Base-by-base conservation (phyloP, 2,113 vertebrate genomes). In the Phocoena sinus region DNA sequence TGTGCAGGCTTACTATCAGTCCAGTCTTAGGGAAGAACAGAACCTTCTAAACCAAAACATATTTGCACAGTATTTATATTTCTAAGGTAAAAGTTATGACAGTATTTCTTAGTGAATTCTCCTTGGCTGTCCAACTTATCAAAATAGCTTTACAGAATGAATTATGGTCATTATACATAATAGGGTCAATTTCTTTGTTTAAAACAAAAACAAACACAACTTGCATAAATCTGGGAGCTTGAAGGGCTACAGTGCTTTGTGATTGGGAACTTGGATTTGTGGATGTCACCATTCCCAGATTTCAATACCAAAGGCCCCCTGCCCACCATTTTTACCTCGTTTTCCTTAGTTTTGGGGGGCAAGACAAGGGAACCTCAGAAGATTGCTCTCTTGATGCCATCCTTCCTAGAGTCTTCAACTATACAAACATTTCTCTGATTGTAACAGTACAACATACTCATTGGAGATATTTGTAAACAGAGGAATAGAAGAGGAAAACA, bases 31-130 rank as follows among this genome's bases (percentile, higher is more conserved):
- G 14, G 20, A 31, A 79, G 82, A 88, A 94, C 8, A 92, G 60
- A 87, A 86, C 17, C 71, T 90, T 92, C 28, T 70, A 94, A 80
- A 89, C 62, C 79, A 96, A 82, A 95, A 89, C 26, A 25, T 79
- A 36, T 60, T 90, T 79, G 89, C 23, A 70, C 67, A 31, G 3
- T 76, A 63, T 44, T 92, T 91, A 58, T 47, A 73, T 94, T 79
- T 79, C 26, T 62, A 84, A 91, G 63, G 47, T 60, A 84, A 80
- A 95, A 95, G n/a, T 91, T 77, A 79, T 56, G 65, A 95, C 58
- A 80, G 1, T n/a, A 53, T 67, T 79, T 83, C 68, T 60, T 20
- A 65, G 31, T 77, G 36, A 82, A 73, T 91, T 91, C 28, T 41
- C 25, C 20, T 47, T 90, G 73, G 25, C 73, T 89, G 4, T 81